These are phyloP conservation scores for Tragulus kanchil DNA, from an alignment of 2,113 vertebrate genomes.

Conservation along the genomic window DNA sequence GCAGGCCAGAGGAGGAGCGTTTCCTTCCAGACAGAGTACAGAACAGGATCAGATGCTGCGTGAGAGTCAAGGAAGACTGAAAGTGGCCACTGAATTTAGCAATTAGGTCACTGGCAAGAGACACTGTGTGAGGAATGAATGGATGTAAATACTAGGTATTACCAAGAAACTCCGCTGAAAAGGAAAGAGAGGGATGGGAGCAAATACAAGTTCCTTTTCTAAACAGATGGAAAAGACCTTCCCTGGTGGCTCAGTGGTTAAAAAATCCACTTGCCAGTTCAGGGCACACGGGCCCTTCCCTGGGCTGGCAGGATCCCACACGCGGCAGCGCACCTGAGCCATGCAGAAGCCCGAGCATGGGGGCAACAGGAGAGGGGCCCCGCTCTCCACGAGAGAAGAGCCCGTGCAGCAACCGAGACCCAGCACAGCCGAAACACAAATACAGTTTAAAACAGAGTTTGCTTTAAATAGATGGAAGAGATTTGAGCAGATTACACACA, in stretches of 20 bases:
- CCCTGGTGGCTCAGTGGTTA: not conserved
- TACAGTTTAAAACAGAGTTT: no score
- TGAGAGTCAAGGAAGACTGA: constrained; percentile 22
- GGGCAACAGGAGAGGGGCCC: not conserved
- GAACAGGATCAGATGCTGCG: not conserved
- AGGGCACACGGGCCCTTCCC: not conserved
- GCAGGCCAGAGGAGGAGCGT: not conserved
- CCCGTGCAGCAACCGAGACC: no score
- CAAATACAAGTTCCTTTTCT: constrained; percentile 5
- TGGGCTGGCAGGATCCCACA: not conserved
- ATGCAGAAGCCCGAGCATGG: not conserved
- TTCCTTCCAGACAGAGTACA: not conserved
- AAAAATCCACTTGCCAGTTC: not conserved
- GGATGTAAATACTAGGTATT: not conserved
- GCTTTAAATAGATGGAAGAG: not conserved
- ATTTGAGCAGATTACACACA: not conserved
- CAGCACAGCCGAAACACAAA: no score
- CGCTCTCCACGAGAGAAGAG: not conserved
- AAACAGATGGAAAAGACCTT: not conserved
- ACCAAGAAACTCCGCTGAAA: constrained; percentile 1
- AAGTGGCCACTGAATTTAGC: constrained; percentile 55
- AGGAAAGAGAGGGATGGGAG: not conserved
- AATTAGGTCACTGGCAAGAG: constrained; percentile 66
- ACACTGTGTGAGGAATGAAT: constrained; percentile 1
- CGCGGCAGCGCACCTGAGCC: not conserved